phyloP scores from a whole-genome alignment of 2,113 vertebrate species.

The Semnornis frantzii region DNA sequence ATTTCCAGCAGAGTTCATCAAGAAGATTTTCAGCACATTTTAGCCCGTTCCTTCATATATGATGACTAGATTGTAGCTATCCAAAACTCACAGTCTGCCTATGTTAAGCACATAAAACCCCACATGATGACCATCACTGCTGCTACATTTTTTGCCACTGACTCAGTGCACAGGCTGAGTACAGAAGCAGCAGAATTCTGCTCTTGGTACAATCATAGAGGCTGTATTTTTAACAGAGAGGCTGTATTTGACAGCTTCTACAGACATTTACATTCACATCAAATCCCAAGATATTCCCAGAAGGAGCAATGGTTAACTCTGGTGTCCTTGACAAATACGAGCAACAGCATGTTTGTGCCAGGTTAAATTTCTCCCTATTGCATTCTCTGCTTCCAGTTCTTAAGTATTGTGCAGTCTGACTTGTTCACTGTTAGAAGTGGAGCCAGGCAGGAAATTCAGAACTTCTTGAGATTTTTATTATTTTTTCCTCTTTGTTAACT shows the following conservation, averaged over 20 bases:
- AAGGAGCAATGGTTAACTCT: neutral
- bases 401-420: neutral
- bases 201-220: neutral
- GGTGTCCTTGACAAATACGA: constrained; percentile 23
- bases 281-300: neutral
- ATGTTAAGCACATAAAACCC: neutral
- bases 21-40: neutral
- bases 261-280: neutral
- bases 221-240: neutral
- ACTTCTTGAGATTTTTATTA: neutral
- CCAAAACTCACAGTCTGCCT: neutral
- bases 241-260: neutral
- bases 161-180: neutral
- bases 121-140: neutral
- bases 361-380: constrained; percentile 9
- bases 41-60: neutral
- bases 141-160: neutral
- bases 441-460: neutral
- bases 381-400: constrained; percentile 4
- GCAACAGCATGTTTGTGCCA: neutral
- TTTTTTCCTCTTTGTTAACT: neutral
- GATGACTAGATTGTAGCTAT: neutral
- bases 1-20: neutral
- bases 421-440: neutral
- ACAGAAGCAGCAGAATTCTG: neutral